Evolutionary conservation across 1,140 invertebrate species (phyloP), one percentile per base, ranked within the genome.

Genomic region (Drosophila paulistorum): DNA sequence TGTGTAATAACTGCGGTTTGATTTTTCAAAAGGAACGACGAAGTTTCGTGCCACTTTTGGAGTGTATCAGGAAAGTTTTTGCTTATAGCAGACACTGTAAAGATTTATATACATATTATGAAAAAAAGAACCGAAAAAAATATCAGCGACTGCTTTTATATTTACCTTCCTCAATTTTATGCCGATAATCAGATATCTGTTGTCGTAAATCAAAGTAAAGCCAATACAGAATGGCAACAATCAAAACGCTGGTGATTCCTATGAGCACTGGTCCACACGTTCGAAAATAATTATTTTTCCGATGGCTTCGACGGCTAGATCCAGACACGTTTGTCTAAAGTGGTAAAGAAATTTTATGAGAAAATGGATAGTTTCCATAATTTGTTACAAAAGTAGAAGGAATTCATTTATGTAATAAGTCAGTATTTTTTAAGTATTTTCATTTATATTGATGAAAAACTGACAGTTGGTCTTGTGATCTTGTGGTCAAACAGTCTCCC

Each of bases 21-120:
- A 87, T 95, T 95, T 62, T 93, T 93, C 57, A 94, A 93, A 13
- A 95, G 91, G 66, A 93, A 93, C 81, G 92, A 94, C 23, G 94
- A 94, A 11, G 94, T 82, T n/a, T 94, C 94, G 74, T 95, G 94
- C 81, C 93, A 95, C 78, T 94, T 93, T 71, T 95, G 94, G 20
- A 95, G 77, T 14, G 93, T 93, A 68, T 95, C 94, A 11, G 94
- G 94, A 71, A 95, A 93, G 60, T 93, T 94, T 91, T 94, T 93
- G 81, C 92, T 95, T 48, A 93, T 94, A 13, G 93, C 93, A 64
- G 94, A 94, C 35, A 94, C 94, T 95, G 30, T 14, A 54, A 75
- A 60, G 14, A 71, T 60, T 54, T 23, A 20, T 17, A 13, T 23
- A 20, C 13, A 13, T 17, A n/a, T 77, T 62, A 67, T 35, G 55